Percentiles rank a stretch among this genome's conserved stretches.
Evolutionary conservation across 1,140 invertebrate species (phyloP).

Genomic region (Doryteuthis pealeii): DNA sequence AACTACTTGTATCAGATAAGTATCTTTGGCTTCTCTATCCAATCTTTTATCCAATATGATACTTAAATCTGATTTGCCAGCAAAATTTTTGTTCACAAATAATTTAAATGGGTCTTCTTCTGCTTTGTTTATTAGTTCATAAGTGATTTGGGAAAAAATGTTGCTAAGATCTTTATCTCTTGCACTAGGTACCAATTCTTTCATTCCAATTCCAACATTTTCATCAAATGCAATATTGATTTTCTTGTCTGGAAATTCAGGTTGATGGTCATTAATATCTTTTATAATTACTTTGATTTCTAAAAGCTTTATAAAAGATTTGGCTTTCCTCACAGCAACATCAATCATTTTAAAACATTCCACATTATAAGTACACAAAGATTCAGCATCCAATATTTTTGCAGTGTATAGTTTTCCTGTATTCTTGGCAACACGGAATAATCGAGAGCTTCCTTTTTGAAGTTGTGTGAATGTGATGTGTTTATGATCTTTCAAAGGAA

Average conservation of each 20-base stretch:
- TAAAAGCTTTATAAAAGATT: background rate
- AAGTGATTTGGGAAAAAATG: background rate
- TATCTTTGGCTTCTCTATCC: conserved; percentile 40
- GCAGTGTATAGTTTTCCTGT: background rate
- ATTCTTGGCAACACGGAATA: background rate
- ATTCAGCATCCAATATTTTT: conserved; percentile 25
- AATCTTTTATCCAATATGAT: conserved; percentile 39
- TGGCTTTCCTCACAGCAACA: conserved; percentile 12
- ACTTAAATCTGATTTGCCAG: conserved; percentile 40
- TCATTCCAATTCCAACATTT: conserved; percentile 28
- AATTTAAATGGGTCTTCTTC: conserved; percentile 55
- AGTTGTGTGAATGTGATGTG: conserved; percentile 1
- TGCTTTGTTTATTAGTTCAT: background rate
- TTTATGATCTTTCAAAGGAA: background rate
- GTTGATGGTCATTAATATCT: conserved; percentile 54
- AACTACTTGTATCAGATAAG: conserved; percentile 38
- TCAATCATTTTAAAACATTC: conserved; percentile 26
- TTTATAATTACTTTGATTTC: conserved; percentile 29
- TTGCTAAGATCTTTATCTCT: conserved; percentile 4
- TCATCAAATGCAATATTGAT: conserved; percentile 42
- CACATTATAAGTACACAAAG: conserved; percentile 27
- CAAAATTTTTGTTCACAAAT: conserved; percentile 27
- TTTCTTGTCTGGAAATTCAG: conserved; percentile 38
- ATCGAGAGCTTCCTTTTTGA: background rate
- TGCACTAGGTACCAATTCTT: conserved; percentile 18